These are phyloP conservation scores for Coptodon bakossiorum DNA, from an alignment of 2,113 vertebrate species.

Conservation along the genomic window DNA sequence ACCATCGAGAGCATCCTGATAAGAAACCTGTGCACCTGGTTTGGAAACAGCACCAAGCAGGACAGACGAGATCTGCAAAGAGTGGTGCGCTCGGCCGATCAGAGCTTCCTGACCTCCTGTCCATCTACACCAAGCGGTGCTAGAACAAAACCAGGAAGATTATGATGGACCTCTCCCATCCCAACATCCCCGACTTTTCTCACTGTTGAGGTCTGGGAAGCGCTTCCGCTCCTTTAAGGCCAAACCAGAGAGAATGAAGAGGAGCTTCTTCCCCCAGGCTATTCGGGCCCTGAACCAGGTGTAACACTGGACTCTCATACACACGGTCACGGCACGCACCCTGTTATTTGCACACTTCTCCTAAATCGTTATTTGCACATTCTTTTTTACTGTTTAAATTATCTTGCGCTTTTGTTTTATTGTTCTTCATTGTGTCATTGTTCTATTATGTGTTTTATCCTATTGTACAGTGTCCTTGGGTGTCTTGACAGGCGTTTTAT, in stretches of 20 bases:
- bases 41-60: background rate
- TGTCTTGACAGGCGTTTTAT: background rate
- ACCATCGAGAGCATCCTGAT: background rate
- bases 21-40: background rate
- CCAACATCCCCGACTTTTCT: background rate
- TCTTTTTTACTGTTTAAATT: background rate
- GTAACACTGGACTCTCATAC: background rate
- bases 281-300: accelerated
- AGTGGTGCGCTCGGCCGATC: background rate
- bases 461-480: background rate
- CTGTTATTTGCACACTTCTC: background rate
- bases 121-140: background rate
- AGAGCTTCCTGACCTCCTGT: background rate
- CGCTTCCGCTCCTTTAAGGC: background rate
- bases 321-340: accelerated
- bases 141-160: background rate
- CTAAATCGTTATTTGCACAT: accelerated
- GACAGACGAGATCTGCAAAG: background rate
- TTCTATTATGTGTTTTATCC: background rate
- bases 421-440: background rate
- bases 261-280: background rate
- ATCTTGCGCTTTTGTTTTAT: background rate
- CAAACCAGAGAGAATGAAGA: background rate
- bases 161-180: background rate
- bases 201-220: background rate